Conservation (phyloP, 1,140 invertebrate species). For the Drosophila pectinifera region DNA sequence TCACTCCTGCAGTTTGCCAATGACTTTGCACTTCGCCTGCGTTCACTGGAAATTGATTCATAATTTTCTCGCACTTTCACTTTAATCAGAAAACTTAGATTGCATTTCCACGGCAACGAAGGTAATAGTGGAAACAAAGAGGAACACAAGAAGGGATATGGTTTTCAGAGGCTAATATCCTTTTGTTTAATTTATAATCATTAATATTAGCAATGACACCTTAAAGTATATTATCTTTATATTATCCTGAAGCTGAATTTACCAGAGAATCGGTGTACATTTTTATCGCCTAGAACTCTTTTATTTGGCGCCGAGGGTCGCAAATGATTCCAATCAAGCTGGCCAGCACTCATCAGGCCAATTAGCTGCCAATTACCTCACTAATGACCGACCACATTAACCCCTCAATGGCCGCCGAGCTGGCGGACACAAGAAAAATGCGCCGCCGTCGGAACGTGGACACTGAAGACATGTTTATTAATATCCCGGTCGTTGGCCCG, state of each 20-base stretch:
- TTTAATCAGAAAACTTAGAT: constrained; percentile 69
- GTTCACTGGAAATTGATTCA: constrained; percentile 65
- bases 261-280: not conserved
- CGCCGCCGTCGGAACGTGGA: constrained; percentile 16
- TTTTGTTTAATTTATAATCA: too few species aligned
- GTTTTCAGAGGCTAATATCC: too few species aligned
- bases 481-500: constrained; percentile 22
- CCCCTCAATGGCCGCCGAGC: constrained; percentile 21
- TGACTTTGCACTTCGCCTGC: constrained; percentile 59
- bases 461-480: constrained; percentile 46
- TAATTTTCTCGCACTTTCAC: constrained; percentile 67
- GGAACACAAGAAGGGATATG: too few species aligned
- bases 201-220: not conserved
- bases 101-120: constrained; percentile 30
- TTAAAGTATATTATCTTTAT: too few species aligned
- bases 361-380: constrained; percentile 74
- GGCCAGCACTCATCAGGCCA: constrained; percentile 42
- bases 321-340: constrained; percentile 33
- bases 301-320: constrained; percentile 2
- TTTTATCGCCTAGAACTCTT: constrained; percentile 1
- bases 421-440: constrained; percentile 22
- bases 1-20: constrained; percentile 42
- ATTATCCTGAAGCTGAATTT: too few species aligned
- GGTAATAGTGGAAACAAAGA: too few species aligned
- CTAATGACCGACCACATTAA: constrained; percentile 69